Percentiles rank a stretch among this genome's conserved stretches.
Evolutionary conservation across 1,140 invertebrate genomes (phyloP).

Genomic region (Pinna nobilis): DNA sequence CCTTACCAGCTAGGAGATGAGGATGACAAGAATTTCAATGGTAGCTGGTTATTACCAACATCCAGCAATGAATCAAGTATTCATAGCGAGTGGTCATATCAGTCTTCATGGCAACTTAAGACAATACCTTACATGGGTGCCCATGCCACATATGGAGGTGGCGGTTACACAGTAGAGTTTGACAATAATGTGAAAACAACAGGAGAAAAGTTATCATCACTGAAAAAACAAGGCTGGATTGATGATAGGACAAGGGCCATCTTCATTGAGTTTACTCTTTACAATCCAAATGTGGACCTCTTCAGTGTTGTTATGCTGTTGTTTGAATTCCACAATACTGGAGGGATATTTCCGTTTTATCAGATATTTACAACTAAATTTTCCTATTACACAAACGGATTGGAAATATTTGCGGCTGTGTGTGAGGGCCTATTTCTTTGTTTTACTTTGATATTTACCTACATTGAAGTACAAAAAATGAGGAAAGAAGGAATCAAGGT

Average conservation of each 20-base stretch:
- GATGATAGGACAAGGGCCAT: constrained; percentile 76
- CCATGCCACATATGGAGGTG: constrained; percentile 48
- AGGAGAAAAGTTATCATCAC: constrained; percentile 26
- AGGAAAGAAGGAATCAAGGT: neutral
- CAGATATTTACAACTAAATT: constrained; percentile 47
- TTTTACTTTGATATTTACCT: constrained; percentile 35
- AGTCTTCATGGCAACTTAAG: constrained; percentile 44
- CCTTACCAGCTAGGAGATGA: constrained; percentile 45
- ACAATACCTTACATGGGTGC: constrained; percentile 48
- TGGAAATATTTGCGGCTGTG: constrained; percentile 34
- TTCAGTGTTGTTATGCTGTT: constrained; percentile 60
- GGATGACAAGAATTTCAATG: constrained; percentile 39
- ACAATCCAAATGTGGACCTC: constrained; percentile 75
- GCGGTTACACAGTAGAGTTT: constrained; percentile 45
- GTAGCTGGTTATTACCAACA: constrained; percentile 29
- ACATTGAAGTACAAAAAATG: constrained; percentile 37
- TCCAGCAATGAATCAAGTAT: neutral
- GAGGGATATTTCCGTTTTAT: constrained; percentile 36
- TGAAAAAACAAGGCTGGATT: constrained; percentile 71
- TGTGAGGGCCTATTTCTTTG: constrained; percentile 42
- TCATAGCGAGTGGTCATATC: constrained; percentile 41
- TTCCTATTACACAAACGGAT: constrained; percentile 33
- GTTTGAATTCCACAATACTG: constrained; percentile 45
- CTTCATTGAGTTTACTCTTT: constrained; percentile 77
- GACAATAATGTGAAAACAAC: neutral